These are phyloP conservation scores for Gnatocerus cornutus DNA, from an alignment of 2,888 invertebrate genomes.

Conservation along the genomic window DNA sequence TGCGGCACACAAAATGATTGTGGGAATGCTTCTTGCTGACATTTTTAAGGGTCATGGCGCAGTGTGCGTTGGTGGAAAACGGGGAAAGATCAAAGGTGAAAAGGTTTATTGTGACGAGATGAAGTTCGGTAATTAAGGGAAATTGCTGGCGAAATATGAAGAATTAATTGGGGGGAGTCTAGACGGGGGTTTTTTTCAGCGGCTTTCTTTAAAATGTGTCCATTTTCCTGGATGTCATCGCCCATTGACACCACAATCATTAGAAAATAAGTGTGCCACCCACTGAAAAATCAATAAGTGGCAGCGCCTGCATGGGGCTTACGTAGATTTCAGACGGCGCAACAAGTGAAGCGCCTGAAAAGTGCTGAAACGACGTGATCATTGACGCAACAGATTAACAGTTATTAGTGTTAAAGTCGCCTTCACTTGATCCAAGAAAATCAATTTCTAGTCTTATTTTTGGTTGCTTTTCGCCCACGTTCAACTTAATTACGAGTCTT, in stretches of 20 bases:
- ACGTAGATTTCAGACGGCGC: slow-evolving; percentile 49
- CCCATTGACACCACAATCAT: slow-evolving; percentile 18
- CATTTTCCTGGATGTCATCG: slow-evolving; percentile 8
- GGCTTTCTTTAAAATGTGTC: neutral
- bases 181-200: neutral
- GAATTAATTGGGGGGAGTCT: slow-evolving; percentile 7
- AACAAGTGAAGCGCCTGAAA: slow-evolving; percentile 46
- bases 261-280: slow-evolving; percentile 33
- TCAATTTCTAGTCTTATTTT: too few relatives aligned
- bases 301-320: slow-evolving; percentile 48
- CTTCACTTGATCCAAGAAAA: too few relatives aligned
- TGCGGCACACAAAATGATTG: slow-evolving; percentile 7
- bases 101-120: neutral
- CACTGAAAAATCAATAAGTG: slow-evolving; percentile 48
- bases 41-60: neutral
- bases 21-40: neutral
- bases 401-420: slow-evolving; percentile 18
- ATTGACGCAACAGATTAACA: slow-evolving; percentile 51
- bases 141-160: neutral
- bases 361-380: slow-evolving; percentile 40
- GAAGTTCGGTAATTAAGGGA: neutral
- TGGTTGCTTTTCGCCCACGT: neutral
- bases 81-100: slow-evolving; percentile 13
- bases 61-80: slow-evolving; percentile 3
- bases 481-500: too few relatives aligned